phyloP scores from a whole-genome alignment of 1,140 invertebrate species.

The Sminthurides bifidus region DNA sequence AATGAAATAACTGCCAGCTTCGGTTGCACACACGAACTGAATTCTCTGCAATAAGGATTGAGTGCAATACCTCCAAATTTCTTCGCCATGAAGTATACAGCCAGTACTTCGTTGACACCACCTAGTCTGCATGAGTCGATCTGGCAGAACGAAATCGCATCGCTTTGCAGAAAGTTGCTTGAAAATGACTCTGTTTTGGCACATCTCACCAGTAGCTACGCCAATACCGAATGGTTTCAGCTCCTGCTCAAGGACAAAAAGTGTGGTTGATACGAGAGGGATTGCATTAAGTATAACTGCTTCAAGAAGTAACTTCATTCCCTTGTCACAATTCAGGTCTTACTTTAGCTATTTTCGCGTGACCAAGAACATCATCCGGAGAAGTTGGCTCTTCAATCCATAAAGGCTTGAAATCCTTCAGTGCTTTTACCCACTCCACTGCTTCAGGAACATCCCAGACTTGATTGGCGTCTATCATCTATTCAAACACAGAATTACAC shows the following conservation, averaged over 20 bases:
- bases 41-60: too few species aligned
- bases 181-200: constrained; percentile 80
- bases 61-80: constrained; percentile 50
- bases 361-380: constrained; percentile 78
- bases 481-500: too few species aligned
- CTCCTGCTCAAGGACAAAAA: too few species aligned
- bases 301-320: too few species aligned
- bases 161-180: constrained; percentile 74
- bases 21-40: too few species aligned
- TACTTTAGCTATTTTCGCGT: constrained; percentile 58
- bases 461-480: constrained; percentile 89
- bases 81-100: constrained; percentile 77
- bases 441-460: constrained; percentile 74
- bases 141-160: constrained; percentile 74
- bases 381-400: constrained; percentile 93
- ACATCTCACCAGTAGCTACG: constrained; percentile 84
- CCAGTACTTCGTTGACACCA: constrained; percentile 75
- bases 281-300: too few species aligned
- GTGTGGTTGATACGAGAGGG: too few species aligned
- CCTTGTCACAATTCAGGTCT: too few species aligned
- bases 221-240: constrained; percentile 57
- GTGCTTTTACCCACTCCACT: constrained; percentile 68
- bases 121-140: constrained; percentile 78
- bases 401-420: constrained; percentile 57
- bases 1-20: too few species aligned